phyloP scores from a whole-genome alignment of 2,797 vertebrate genomes.

The Hoplostethus mediterraneus region DNA sequence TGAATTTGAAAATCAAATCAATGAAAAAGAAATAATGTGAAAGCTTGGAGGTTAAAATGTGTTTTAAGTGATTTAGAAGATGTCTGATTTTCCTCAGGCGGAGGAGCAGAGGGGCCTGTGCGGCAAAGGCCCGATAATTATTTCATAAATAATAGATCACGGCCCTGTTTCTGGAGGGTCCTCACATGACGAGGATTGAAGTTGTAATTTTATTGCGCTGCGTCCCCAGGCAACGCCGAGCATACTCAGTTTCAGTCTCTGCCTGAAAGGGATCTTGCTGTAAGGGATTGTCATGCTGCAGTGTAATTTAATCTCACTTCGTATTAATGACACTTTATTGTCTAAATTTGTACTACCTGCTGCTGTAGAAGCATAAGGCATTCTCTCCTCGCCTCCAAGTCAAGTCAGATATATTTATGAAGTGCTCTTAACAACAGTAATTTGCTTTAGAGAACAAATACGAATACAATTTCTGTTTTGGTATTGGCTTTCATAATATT shows the following conservation, averaged over 20 bases:
- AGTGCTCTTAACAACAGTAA: constrained; percentile 43
- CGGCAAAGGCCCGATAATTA: constrained; percentile 22
- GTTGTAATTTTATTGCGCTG: constrained; percentile 48
- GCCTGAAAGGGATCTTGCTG: constrained; percentile 41
- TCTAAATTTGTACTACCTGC: constrained; percentile 24
- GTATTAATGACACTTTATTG: constrained; percentile 56
- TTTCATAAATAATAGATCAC: constrained; percentile 54
- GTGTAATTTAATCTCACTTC: constrained; percentile 60
- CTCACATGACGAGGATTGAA: constrained; percentile 45
- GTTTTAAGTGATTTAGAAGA: constrained; percentile 1
- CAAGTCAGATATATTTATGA: constrained; percentile 57
- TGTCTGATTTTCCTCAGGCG: constrained; percentile 28
- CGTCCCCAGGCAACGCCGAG: constrained; percentile 64
- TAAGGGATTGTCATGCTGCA: constrained; percentile 18
- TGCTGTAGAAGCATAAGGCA: constrained; percentile 33
- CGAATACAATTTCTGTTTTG: not conserved
- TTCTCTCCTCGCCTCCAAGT: constrained; percentile 24
- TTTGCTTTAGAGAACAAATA: constrained; percentile 31
- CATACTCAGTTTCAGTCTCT: constrained; percentile 28
- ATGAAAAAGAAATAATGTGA: not conserved
- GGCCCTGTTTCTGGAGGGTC: constrained; percentile 50
- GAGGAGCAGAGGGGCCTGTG: constrained; percentile 2
- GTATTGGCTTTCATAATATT: too few relatives aligned
- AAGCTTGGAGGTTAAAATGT: constrained; percentile 14
- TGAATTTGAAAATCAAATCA: too few relatives aligned